Conservation (phyloP, 1,140 invertebrate species). For the Drosophila tsacasi region DNA sequence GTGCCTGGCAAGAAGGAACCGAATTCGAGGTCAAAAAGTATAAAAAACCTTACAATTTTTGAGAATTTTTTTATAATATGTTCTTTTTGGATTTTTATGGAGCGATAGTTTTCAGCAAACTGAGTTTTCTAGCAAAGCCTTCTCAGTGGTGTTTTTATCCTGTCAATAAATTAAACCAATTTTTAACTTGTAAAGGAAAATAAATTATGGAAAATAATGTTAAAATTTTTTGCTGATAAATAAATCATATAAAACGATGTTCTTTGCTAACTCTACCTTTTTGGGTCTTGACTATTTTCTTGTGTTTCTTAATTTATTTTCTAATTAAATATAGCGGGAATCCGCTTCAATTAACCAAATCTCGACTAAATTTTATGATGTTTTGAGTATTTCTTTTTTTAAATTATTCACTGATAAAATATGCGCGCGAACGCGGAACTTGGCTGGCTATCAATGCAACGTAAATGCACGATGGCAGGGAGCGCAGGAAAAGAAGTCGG, state of each 20-base stretch:
- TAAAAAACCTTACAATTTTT: not conserved
- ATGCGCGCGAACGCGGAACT: constrained; percentile 5
- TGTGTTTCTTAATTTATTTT: not conserved
- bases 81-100: not conserved
- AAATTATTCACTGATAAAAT: constrained; percentile 14
- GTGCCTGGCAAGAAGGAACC: no score
- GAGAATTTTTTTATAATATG: not conserved
- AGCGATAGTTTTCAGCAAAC: not conserved
- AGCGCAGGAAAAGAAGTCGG: constrained; percentile 54
- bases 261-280: not conserved
- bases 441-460: constrained; percentile 59
- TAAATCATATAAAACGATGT: no score
- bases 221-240: not conserved
- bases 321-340: not conserved
- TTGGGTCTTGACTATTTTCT: not conserved
- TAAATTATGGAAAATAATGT: not conserved
- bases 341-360: not conserved
- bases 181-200: not conserved
- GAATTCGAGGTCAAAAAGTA: not conserved
- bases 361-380: not conserved
- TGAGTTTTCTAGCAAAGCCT: not conserved
- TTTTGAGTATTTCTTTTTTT: not conserved
- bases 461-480: constrained; percentile 47
- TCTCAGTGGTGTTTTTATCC: no score
- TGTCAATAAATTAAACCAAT: no score